Percentiles rank a stretch among this genome's conserved stretches.
Conservation (phyloP, 1,140 invertebrate species). For the Macrosteles quadrilineatus region DNA sequence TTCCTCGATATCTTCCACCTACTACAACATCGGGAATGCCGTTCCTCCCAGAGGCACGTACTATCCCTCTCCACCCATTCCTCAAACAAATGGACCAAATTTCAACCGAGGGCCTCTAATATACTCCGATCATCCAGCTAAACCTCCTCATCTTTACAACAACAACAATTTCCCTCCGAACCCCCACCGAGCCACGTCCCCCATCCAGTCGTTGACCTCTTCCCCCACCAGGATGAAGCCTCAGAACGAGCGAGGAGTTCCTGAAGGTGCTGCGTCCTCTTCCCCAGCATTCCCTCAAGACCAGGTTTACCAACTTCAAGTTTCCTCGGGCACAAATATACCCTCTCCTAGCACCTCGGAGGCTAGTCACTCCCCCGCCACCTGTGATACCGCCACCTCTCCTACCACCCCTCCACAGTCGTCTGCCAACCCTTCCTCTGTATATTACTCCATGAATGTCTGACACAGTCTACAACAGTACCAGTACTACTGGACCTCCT, state of each 20-base stretch:
- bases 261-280: constrained; percentile 51
- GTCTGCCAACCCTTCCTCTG: constrained; percentile 46
- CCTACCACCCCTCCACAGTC: constrained; percentile 34
- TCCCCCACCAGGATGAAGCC: constrained; percentile 46
- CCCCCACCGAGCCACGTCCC: constrained; percentile 19
- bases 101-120: constrained; percentile 31
- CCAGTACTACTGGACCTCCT: constrained; percentile 26
- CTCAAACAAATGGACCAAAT: constrained; percentile 30
- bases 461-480: constrained; percentile 45
- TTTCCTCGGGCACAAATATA: constrained; percentile 27
- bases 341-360: constrained; percentile 15
- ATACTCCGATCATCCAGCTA: constrained; percentile 22
- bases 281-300: constrained; percentile 38
- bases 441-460: constrained; percentile 56
- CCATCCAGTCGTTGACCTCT: constrained; percentile 50
- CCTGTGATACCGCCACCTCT: constrained; percentile 18
- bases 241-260: constrained; percentile 44
- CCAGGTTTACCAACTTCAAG: constrained; percentile 29
- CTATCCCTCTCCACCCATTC: constrained; percentile 40
- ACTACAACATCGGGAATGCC: constrained; percentile 34
- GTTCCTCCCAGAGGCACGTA: constrained; percentile 23
- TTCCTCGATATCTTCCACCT: constrained; percentile 43
- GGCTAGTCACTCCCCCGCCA: background rate
- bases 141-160: constrained; percentile 21
- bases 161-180: constrained; percentile 30